A percentile compares a stretch with the other conserved stretches of the same genome.
These are phyloP conservation scores for Gallinago paraguaiae DNA, from an alignment of 2,113 vertebrate genomes.

Conservation along the genomic window DNA sequence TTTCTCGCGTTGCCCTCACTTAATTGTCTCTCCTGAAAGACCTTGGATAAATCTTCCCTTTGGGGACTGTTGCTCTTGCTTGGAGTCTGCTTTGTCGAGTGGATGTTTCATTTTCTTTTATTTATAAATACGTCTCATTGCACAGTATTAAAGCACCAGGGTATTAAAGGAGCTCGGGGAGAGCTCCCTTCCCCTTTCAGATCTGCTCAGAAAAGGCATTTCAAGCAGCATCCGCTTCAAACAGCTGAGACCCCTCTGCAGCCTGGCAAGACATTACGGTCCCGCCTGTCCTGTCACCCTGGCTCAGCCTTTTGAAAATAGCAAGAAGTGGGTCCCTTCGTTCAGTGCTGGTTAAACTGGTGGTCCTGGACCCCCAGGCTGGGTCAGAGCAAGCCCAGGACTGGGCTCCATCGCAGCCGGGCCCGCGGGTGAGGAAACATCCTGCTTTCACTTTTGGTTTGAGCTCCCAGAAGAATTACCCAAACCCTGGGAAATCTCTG, in stretches of 20 bases:
- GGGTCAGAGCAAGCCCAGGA: background rate
- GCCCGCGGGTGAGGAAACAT: background rate
- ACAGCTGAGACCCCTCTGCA: background rate
- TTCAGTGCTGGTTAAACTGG: background rate
- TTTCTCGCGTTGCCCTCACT: background rate
- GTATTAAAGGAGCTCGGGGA: background rate
- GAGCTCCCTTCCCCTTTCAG: background rate
- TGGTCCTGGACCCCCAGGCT: background rate
- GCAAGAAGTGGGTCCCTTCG: rapidly evolving
- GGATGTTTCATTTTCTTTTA: background rate
- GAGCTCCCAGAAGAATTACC: background rate
- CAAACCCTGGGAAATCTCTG: background rate
- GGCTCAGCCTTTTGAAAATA: rapidly evolving
- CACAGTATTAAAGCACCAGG: background rate
- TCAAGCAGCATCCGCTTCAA: background rate
- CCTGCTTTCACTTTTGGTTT: background rate
- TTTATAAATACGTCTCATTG: background rate
- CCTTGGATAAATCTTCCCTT: slow-evolving; percentile 55
- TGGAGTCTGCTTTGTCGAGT: background rate
- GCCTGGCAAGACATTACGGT: rapidly evolving
- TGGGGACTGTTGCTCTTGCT: slow-evolving; percentile 11
- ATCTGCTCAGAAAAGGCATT: background rate
- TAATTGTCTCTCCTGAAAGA: slow-evolving; percentile 26
- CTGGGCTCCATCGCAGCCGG: background rate
- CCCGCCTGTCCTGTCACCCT: rapidly evolving